phyloP scores from a whole-genome alignment of 2,113 vertebrate species.

The Cheirogaleus medius region DNA sequence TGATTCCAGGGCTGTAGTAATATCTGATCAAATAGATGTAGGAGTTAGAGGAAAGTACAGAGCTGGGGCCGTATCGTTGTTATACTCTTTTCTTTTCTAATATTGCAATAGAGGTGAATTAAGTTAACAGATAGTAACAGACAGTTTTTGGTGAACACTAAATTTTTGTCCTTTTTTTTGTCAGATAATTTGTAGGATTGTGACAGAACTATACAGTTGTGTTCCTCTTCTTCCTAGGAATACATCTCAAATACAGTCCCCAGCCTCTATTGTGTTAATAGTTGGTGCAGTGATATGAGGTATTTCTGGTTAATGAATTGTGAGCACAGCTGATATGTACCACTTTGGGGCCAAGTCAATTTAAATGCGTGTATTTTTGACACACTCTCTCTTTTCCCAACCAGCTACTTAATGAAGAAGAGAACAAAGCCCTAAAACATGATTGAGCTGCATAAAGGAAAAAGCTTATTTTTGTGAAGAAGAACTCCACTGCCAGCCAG shows the following conservation, averaged over 20 bases:
- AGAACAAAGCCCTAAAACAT: background rate
- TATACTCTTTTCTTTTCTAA: background rate
- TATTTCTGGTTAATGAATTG: background rate
- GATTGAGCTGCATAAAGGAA: background rate
- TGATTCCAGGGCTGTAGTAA: background rate
- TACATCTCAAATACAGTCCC: background rate
- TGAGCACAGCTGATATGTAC: background rate
- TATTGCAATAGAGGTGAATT: background rate
- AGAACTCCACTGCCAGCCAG: background rate
- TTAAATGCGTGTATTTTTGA: background rate
- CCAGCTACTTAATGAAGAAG: background rate
- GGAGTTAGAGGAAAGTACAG: background rate
- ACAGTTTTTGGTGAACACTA: background rate
- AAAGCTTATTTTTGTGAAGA: background rate
- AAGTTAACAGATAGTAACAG: background rate
- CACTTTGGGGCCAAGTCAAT: background rate
- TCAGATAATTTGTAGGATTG: background rate
- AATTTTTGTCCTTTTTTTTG: background rate
- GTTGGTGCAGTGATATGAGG: fast-evolving
- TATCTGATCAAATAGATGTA: background rate
- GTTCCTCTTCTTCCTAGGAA: background rate
- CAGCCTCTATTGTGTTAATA: background rate
- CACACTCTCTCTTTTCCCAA: background rate
- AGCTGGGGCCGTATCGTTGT: background rate
- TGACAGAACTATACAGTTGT: background rate